Conservation (phyloP, 1,140 invertebrate species). For the Zaprionus vittiger region DNA sequence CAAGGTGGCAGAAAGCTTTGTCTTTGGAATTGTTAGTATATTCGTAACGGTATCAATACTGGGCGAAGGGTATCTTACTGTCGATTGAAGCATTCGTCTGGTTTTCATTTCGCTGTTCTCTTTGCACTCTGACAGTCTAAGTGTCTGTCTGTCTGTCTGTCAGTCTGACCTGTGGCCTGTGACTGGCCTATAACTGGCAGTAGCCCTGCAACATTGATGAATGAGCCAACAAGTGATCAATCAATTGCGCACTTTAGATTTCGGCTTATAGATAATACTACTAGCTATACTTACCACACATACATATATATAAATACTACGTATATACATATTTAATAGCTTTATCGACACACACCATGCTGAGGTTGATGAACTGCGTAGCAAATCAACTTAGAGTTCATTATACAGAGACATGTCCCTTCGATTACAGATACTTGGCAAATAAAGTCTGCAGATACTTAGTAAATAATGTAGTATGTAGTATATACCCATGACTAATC, state of each 20-base stretch:
- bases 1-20: background rate
- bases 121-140: background rate
- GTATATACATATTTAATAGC: background rate
- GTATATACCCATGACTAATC: background rate
- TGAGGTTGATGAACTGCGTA: constrained; percentile 3
- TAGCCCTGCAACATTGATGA: constrained; percentile 19
- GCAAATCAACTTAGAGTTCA: background rate
- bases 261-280: constrained; percentile 21
- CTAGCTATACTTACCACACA: background rate
- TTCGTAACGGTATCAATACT: too few species aligned
- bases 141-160: background rate
- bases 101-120: background rate
- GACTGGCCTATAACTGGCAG: background rate
- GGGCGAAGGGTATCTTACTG: too few species aligned
- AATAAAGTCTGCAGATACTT: background rate
- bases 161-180: background rate
- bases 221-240: constrained; percentile 26
- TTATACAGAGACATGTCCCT: background rate
- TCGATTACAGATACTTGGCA: background rate
- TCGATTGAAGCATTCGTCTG: too few species aligned
- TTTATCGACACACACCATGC: background rate
- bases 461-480: background rate
- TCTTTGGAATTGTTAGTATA: too few species aligned
- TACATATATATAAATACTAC: constrained; percentile 3
- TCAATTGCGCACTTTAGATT: constrained; percentile 16